Percentiles rank a stretch among this genome's conserved stretches.
phyloP scores from a whole-genome alignment of 2,113 vertebrate genomes.

The Periophthalmodon schlosseri region DNA sequence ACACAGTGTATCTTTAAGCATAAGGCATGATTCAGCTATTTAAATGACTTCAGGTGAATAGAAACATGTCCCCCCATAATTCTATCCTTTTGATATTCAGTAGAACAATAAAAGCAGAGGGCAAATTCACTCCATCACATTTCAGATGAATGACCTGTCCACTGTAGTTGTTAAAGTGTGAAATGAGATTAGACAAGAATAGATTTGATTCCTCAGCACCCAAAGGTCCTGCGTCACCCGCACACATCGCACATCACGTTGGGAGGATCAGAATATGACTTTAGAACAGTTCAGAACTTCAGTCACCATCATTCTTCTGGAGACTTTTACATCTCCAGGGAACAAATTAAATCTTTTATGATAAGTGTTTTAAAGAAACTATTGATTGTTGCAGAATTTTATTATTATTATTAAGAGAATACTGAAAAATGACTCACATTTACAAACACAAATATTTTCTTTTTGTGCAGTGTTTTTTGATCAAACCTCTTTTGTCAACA shows the following conservation, averaged over 20 bases:
- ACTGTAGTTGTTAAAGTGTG: constrained; percentile 30
- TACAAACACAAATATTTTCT: not conserved
- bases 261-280: constrained; percentile 39
- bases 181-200: constrained; percentile 56
- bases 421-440: not conserved
- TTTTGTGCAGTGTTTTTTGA: no score
- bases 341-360: not conserved
- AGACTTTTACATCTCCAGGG: constrained; percentile 6
- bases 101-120: not conserved
- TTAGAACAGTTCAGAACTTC: constrained; percentile 7
- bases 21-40: not conserved
- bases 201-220: constrained; percentile 46
- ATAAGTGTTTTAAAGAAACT: not conserved
- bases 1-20: not conserved
- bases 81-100: not conserved
- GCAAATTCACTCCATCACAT: constrained; percentile 6
- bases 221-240: constrained; percentile 18
- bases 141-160: constrained; percentile 23
- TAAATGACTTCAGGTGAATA: not conserved
- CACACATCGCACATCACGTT: constrained; percentile 29
- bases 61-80: not conserved
- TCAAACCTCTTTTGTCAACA: no score
- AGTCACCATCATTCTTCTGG: constrained; percentile 23
- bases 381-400: not conserved
- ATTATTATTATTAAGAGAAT: no score